Evolutionary conservation across 2,797 vertebrate species (phyloP), one percentile per base, ranked within the genome.

Genomic region (Hirundo rustica): DNA sequence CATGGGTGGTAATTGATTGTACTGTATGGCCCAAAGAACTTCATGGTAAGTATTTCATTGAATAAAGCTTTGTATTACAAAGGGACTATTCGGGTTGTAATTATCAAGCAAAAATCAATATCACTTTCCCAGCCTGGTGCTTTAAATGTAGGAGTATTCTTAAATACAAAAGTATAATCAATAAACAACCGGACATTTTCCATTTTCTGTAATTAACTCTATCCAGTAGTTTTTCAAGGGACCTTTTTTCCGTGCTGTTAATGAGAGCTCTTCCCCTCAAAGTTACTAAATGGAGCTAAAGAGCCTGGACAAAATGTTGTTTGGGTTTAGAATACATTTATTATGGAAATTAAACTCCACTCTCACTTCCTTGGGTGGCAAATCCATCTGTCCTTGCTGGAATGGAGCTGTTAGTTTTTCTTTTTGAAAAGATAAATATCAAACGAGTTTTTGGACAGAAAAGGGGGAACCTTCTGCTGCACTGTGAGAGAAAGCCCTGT

Each of bases 81-180:
- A 92, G 14, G 58, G 80, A 86, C 81, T 90, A 12, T 84, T 96
- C 0, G 2, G 45, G 62, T 91, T 91, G 92, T 89, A 96, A 95
- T 97, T 93, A 94, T 95, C 88, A 96, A 88, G 89, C 82, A 92
- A 67, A 95, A 95, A 96, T 96, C 95, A 94, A 96, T 96, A 94
- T 87, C 70, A 21, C 79, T 96, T 95, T 93, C 83, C 87, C 91
- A 96, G 89, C 32, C 86, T 61, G 55, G 78, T 85, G 72, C 82
- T 95, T 94, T 78, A 79, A 91, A 60, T 73, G 92, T 81, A 61
- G 93, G 82, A 21, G n/a, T 94, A 76, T 94, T 93, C 89, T 96
- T 95, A 93, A 95, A 86, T 93, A 92, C 91, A 86, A 89, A 86
- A 50, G 79, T 38, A n/a, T 86, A 95, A 96, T 94, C 96, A 89